phyloP scores from a whole-genome alignment of 2,113 vertebrate genomes.

The Strix uralensis region DNA sequence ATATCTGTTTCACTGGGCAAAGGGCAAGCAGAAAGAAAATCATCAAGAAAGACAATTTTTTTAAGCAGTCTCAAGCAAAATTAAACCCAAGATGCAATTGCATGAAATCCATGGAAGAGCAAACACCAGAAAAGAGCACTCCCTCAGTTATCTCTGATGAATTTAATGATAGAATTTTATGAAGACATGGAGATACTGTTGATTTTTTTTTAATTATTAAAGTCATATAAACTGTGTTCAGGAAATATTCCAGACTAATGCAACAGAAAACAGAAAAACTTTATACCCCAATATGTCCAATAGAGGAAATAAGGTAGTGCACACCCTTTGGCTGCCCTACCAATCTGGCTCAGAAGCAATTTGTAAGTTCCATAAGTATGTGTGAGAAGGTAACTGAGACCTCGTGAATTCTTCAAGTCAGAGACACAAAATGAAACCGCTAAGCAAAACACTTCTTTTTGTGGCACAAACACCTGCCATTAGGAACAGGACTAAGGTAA shows the following conservation, averaged over 20 bases:
- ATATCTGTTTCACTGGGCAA: constrained; percentile 14
- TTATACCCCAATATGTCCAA: background rate
- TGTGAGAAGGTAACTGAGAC: background rate
- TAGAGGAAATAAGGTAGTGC: background rate
- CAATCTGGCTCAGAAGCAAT: background rate
- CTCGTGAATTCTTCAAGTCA: background rate
- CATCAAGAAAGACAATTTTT: background rate
- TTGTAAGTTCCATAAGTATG: background rate
- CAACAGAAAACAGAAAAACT: background rate
- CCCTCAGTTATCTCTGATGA: background rate
- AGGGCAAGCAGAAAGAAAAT: constrained; percentile 43
- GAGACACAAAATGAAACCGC: background rate
- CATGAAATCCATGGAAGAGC: background rate
- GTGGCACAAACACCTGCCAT: background rate
- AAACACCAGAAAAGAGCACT: background rate
- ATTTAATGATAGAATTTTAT: background rate
- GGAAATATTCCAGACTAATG: background rate
- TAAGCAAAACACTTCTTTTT: background rate
- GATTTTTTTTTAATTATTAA: background rate
- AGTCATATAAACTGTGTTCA: background rate
- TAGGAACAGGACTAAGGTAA: background rate
- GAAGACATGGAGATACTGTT: background rate
- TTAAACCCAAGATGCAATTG: background rate
- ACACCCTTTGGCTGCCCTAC: background rate
- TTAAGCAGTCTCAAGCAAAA: constrained; percentile 6